phyloP scores from a whole-genome alignment of 23 tunicate species.

The Halocynthia aurantium region DNA sequence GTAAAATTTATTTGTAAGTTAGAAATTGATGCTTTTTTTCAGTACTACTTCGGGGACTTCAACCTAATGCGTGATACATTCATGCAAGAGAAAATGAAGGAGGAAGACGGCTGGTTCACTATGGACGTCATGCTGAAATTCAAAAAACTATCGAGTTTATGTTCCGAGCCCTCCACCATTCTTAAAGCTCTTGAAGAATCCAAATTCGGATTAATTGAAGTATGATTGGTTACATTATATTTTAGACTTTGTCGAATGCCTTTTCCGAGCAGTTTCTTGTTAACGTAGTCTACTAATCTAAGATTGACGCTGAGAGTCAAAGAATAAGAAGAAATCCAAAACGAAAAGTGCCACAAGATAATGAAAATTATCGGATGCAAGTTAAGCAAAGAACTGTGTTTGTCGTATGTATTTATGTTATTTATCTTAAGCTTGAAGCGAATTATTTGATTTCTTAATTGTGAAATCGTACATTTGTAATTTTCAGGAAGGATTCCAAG shows the following conservation, averaged over 20 bases:
- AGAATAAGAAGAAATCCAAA: slow-evolving; percentile 73
- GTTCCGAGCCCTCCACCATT: slow-evolving; percentile 64
- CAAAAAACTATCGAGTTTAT: slow-evolving; percentile 51
- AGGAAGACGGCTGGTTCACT: slow-evolving; percentile 92
- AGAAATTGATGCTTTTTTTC: slow-evolving; percentile 8
- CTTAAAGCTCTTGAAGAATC: slow-evolving; percentile 11
- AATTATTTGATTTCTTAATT: too few relatives aligned
- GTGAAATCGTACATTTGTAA: not conserved
- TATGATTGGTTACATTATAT: not conserved
- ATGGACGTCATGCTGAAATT: slow-evolving; percentile 95
- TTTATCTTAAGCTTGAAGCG: too few relatives aligned
- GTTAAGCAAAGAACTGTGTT: slow-evolving; percentile 70
- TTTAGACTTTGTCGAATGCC: too few relatives aligned
- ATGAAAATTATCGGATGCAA: slow-evolving; percentile 50
- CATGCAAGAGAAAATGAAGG: slow-evolving; percentile 82
- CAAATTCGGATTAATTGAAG: slow-evolving; percentile 5
- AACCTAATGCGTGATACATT: slow-evolving; percentile 93
- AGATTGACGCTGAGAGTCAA: slow-evolving; percentile 60
- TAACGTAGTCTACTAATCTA: not conserved
- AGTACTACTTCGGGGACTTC: slow-evolving; percentile 95
- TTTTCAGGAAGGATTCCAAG: slow-evolving; percentile 56
- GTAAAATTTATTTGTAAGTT: too few relatives aligned
- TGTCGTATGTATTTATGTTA: slow-evolving; percentile 19
- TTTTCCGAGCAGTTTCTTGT: too few relatives aligned
- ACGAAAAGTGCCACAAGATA: slow-evolving; percentile 63